A percentile compares a stretch with the other conserved stretches of the same genome.
Conservation (phyloP, 2,888 invertebrate genomes). For the Hemaris fuciformis region DNA sequence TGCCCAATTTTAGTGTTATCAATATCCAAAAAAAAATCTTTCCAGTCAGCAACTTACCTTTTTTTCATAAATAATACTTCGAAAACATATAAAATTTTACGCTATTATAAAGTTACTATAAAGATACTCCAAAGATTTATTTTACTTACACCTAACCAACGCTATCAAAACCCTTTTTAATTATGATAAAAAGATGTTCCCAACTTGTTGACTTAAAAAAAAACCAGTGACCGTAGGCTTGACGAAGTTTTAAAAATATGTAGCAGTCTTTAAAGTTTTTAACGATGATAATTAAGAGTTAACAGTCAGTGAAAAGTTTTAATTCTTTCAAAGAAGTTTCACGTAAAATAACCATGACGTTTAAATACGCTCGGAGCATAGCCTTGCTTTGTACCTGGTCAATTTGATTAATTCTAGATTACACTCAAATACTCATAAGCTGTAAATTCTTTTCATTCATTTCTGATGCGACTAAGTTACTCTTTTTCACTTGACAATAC, state of each 20-base stretch:
- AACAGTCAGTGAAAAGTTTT: slow-evolving; percentile 2
- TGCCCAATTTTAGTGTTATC: no score
- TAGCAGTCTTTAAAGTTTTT: not conserved
- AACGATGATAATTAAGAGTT: slow-evolving; percentile 6
- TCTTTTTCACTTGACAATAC: no score
- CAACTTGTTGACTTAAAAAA: not conserved
- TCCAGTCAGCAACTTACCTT: no score
- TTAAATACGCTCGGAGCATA: not conserved
- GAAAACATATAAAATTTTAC: no score
- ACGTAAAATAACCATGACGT: not conserved
- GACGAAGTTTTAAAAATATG: not conserved
- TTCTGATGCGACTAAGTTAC: no score
- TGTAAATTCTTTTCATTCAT: no score
- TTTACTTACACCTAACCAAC: not conserved
- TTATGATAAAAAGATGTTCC: not conserved
- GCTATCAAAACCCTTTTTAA: not conserved
- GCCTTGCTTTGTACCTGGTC: no score
- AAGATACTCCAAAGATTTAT: not conserved
- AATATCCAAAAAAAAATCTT: no score
- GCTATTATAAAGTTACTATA: not conserved
- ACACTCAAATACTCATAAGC: no score
- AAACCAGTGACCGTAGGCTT: not conserved
- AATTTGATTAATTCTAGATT: no score
- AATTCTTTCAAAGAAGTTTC: not conserved
- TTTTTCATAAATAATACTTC: no score